These are phyloP conservation scores for Masticophis lateralis DNA, from an alignment of 2,797 vertebrate species.

Conservation along the genomic window DNA sequence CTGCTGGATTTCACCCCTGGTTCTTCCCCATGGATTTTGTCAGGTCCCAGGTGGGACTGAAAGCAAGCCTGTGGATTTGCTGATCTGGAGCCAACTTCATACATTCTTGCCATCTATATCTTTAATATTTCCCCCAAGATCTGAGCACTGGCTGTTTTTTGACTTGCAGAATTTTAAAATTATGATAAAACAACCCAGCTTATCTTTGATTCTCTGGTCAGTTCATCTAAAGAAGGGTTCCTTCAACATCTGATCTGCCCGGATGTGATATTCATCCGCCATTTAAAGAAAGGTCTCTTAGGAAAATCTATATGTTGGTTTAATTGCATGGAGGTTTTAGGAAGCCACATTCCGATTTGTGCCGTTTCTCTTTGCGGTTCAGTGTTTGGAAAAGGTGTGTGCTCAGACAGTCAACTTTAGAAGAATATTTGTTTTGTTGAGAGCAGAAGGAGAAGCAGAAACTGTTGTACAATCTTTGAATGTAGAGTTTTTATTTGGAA, in stretches of 20 bases:
- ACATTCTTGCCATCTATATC: conserved; percentile 22
- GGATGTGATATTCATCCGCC: conserved; percentile 4
- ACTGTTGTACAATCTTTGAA: not conserved
- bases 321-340: conserved; percentile 46
- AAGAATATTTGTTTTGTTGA: not conserved
- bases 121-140: conserved; percentile 33
- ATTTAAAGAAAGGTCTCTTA: conserved; percentile 17
- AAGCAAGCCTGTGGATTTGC: conserved; percentile 14
- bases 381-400: not conserved
- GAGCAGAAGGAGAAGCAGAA: not conserved
- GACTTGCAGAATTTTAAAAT: not conserved
- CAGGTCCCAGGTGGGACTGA: not conserved
- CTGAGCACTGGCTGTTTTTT: conserved; percentile 33
- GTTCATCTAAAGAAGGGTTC: conserved; percentile 23
- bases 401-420: not conserved
- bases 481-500: not conserved
- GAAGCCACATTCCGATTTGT: conserved; percentile 10
- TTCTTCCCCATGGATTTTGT: not conserved
- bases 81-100: conserved; percentile 12
- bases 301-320: conserved; percentile 6
- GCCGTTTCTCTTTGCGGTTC: not conserved
- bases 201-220: conserved; percentile 39
- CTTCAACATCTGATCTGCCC: not conserved
- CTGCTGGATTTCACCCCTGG: too few species aligned
- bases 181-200: conserved; percentile 31